Conservation (phyloP, 2,113 vertebrate species). For the Ictidomys tridecemlineatus region DNA sequence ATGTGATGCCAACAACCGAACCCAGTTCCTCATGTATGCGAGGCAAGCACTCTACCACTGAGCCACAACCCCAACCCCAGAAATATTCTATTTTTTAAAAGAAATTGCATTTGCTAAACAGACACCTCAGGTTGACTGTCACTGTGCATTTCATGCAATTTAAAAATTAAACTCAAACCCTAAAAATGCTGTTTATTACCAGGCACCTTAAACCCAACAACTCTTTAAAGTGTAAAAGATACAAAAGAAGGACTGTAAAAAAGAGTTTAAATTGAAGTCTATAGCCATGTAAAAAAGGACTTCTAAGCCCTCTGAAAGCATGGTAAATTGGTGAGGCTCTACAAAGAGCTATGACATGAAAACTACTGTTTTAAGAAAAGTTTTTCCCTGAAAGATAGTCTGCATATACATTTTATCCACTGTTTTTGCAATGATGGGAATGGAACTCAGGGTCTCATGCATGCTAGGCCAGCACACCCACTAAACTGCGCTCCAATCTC, state of each 20-base stretch:
- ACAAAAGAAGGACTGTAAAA: background rate
- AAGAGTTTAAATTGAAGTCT: background rate
- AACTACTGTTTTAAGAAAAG: background rate
- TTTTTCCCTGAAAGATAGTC: background rate
- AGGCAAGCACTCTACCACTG: too few species aligned
- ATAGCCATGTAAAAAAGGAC: background rate
- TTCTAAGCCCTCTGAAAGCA: background rate
- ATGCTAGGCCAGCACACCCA: background rate
- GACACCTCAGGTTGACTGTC: background rate
- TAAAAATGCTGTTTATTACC: background rate
- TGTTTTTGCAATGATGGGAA: background rate
- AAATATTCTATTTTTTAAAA: conserved; percentile 18
- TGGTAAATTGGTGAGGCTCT: background rate
- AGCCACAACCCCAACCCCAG: background rate
- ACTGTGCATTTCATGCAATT: background rate
- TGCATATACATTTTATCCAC: background rate
- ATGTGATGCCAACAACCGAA: too few species aligned
- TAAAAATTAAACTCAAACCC: conserved; percentile 11
- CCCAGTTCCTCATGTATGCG: too few species aligned
- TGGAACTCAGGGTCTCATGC: background rate
- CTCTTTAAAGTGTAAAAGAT: background rate
- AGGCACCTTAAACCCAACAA: background rate
- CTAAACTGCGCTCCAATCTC: background rate
- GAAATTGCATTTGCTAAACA: conserved; percentile 1
- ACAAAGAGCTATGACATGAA: background rate